phyloP scores from a whole-genome alignment of 30 jellyfish, hydroid and myxozoan species.

The Calvadosia cruxmelitensis region DNA sequence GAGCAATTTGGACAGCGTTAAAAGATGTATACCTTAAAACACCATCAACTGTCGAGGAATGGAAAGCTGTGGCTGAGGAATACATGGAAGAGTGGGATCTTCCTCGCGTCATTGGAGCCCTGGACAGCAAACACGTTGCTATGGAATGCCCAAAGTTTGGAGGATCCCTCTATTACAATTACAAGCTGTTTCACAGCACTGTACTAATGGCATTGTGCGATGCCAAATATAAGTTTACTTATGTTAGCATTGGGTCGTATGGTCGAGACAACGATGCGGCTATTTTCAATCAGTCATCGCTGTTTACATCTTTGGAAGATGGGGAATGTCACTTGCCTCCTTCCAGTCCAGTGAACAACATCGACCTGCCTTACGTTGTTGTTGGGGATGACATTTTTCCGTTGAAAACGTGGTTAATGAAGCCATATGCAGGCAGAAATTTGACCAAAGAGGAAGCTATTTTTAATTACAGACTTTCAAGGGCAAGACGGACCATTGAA shows the following conservation, averaged over 20 bases:
- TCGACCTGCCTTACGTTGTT: slow-evolving; percentile 8
- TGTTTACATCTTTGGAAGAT: slow-evolving; percentile 21
- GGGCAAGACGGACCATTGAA: slow-evolving; percentile 26
- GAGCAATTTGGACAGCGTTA: slow-evolving; percentile 19
- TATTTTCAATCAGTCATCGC: slow-evolving; percentile 21
- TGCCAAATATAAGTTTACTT: slow-evolving; percentile 32
- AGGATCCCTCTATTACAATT: slow-evolving; percentile 37
- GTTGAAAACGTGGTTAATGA: slow-evolving; percentile 25
- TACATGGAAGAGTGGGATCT: slow-evolving; percentile 29
- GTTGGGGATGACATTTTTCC: slow-evolving; percentile 28
- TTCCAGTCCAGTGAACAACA: neutral
- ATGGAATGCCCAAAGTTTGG: slow-evolving; percentile 32
- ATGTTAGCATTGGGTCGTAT: slow-evolving; percentile 12
- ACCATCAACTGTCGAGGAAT: slow-evolving; percentile 25
- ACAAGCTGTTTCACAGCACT: slow-evolving; percentile 40
- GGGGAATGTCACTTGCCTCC: slow-evolving; percentile 9
- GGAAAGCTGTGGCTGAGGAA: slow-evolving; percentile 21
- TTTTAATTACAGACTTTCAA: slow-evolving; percentile 8
- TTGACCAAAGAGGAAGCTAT: slow-evolving; percentile 1
- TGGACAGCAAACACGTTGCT: slow-evolving; percentile 59
- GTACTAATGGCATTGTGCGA: slow-evolving; percentile 45
- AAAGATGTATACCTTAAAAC: slow-evolving; percentile 23
- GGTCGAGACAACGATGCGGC: slow-evolving; percentile 35
- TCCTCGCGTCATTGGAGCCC: slow-evolving; percentile 64
- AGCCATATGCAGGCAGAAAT: slow-evolving; percentile 22